Conservation (phyloP, 2,113 vertebrate species). For the Phylloscopus whistleri region DNA sequence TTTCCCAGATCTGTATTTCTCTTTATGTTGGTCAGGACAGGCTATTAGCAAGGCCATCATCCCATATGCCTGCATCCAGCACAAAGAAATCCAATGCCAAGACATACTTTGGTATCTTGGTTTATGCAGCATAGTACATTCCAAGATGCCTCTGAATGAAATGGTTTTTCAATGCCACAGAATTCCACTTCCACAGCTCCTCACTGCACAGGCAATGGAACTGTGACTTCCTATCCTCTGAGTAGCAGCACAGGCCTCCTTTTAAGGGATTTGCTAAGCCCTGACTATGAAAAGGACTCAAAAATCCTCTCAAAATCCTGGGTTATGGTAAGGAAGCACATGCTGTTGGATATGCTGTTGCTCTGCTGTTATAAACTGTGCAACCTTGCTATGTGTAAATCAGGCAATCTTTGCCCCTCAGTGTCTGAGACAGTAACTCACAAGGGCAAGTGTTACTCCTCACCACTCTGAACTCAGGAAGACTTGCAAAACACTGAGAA, state of each 20-base stretch:
- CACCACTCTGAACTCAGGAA: not conserved
- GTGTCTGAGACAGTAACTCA: not conserved
- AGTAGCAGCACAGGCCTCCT: not conserved
- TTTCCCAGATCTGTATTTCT: not conserved
- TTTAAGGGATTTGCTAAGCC: not conserved
- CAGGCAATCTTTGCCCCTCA: not conserved
- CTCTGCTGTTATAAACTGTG: not conserved
- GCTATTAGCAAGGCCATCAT: not conserved
- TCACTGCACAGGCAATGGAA: not conserved
- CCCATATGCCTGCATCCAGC: not conserved
- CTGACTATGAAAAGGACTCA: not conserved
- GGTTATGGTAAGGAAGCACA: not conserved
- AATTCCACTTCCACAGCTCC: not conserved
- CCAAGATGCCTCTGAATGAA: not conserved
- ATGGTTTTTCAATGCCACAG: not conserved
- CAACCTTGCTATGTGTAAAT: not conserved
- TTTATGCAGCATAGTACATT: not conserved
- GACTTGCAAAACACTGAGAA: not conserved
- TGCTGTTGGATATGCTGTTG: not conserved
- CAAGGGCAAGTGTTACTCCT: not conserved
- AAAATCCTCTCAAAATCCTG: not conserved
- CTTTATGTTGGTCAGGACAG: not conserved
- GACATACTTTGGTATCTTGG: not conserved
- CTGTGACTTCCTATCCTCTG: not conserved
- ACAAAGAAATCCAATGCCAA: not conserved